These are phyloP conservation scores for Euspilapteryx auroguttella DNA, from an alignment of 2,888 invertebrate genomes.

Conservation along the genomic window DNA sequence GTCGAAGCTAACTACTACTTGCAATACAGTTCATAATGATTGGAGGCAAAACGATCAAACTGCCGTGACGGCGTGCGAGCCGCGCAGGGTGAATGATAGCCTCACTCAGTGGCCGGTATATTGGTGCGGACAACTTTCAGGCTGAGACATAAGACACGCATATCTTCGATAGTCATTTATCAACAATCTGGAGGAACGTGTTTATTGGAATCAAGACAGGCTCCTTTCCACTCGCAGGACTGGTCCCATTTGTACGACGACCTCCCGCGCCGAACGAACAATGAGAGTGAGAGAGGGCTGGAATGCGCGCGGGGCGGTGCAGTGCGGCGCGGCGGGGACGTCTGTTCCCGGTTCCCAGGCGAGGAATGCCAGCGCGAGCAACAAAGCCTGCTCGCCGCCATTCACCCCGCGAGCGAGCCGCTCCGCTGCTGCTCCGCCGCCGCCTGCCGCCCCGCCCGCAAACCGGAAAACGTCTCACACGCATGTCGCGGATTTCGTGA, in stretches of 20 bases:
- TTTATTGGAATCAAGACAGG: slow-evolving; percentile 37
- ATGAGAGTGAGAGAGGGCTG: slow-evolving; percentile 59
- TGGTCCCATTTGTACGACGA: slow-evolving; percentile 47
- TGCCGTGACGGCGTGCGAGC: background rate
- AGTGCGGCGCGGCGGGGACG: slow-evolving; percentile 16
- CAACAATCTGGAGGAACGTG: slow-evolving; percentile 20
- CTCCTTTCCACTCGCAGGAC: slow-evolving; percentile 31
- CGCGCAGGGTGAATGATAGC: background rate
- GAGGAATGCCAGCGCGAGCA: slow-evolving; percentile 56
- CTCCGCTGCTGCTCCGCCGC: too few species aligned
- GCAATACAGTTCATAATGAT: too few species aligned
- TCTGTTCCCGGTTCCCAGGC: slow-evolving; percentile 55
- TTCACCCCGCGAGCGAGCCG: slow-evolving; percentile 33
- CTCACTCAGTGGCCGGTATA: background rate
- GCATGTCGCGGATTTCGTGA: too few species aligned
- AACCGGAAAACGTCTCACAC: too few species aligned
- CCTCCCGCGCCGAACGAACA: slow-evolving; percentile 56
- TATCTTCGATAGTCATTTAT: slow-evolving; percentile 7
- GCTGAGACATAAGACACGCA: slow-evolving; percentile 1
- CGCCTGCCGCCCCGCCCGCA: too few species aligned
- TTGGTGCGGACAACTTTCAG: too few species aligned
- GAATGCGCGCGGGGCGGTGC: slow-evolving; percentile 30
- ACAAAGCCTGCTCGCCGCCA: slow-evolving; percentile 55
- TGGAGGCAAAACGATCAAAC: too few species aligned
- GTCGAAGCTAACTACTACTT: too few species aligned